Conservation (phyloP, 2,113 vertebrate species). For the Plecturocebus donacophilus region DNA sequence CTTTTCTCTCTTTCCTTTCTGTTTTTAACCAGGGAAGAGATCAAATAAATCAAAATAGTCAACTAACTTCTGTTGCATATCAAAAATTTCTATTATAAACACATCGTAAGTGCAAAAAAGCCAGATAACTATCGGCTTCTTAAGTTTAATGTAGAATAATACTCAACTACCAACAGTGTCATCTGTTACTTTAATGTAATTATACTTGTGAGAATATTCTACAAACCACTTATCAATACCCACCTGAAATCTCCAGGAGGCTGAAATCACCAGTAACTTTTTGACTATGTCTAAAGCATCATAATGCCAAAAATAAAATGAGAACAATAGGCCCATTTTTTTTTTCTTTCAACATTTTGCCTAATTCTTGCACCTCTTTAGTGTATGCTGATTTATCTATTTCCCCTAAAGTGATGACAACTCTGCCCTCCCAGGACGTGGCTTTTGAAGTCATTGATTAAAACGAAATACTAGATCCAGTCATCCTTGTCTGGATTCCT, state of each 20-base stretch:
- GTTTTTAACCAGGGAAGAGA: slow-evolving; percentile 6
- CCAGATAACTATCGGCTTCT: not conserved
- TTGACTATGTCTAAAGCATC: not conserved
- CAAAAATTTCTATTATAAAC: slow-evolving; percentile 12
- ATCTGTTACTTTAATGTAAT: not conserved
- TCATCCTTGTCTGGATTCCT: not conserved
- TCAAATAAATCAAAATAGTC: not conserved
- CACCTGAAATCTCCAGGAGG: not conserved
- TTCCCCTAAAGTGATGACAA: not conserved
- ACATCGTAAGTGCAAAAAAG: not conserved
- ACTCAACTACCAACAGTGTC: not conserved
- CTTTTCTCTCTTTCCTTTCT: not conserved
- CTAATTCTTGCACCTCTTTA: not conserved
- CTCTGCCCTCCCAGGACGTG: not conserved
- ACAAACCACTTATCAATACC: not conserved
- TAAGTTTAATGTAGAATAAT: not conserved
- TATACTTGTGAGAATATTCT: not conserved
- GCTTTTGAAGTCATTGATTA: slow-evolving; percentile 17
- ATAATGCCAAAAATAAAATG: not conserved
- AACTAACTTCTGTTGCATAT: not conserved
- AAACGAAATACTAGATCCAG: not conserved
- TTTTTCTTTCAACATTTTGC: not conserved
- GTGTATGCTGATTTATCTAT: not conserved
- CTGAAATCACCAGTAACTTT: not conserved
- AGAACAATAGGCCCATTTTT: not conserved